Evolutionary conservation across 2,888 invertebrate species (phyloP).

Genomic region (Acheta domesticus): DNA sequence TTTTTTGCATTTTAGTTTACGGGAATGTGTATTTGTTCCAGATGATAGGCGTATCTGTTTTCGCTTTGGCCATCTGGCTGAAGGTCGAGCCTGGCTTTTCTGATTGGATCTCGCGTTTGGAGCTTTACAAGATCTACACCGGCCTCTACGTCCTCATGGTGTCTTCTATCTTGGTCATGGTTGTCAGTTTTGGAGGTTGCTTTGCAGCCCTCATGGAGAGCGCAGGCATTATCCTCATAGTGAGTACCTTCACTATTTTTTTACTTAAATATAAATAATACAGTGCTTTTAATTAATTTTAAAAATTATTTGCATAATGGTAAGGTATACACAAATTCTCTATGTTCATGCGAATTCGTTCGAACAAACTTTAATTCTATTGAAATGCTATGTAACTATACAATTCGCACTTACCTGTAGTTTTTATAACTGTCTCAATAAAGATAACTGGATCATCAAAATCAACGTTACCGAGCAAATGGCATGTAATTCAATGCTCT

Average conservation of each 20-base stretch:
- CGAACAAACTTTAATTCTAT: too few relatives aligned
- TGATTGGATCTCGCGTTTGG: conserved; percentile 74
- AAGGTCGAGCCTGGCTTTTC: conserved; percentile 76
- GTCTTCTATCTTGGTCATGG: conserved; percentile 67
- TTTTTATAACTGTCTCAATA: too few relatives aligned
- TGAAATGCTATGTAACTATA: too few relatives aligned
- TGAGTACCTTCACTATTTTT: conserved; percentile 51
- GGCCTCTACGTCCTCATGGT: conserved; percentile 79
- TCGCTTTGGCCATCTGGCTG: conserved; percentile 77
- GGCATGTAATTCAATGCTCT: too few relatives aligned
- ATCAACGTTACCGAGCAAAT: too few relatives aligned
- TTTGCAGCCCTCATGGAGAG: conserved; percentile 78
- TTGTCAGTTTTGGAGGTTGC: conserved; percentile 76
- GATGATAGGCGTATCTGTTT: conserved; percentile 74
- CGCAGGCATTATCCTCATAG: conserved; percentile 61
- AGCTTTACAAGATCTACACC: conserved; percentile 74
- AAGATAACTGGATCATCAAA: too few relatives aligned
- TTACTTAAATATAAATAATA: not conserved
- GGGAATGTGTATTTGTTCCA: conserved; percentile 48
- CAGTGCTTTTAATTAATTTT: too few relatives aligned
- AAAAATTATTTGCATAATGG: too few relatives aligned
- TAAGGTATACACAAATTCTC: too few relatives aligned
- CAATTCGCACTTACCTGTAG: too few relatives aligned
- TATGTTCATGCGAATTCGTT: too few relatives aligned
- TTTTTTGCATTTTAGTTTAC: too few relatives aligned